Evolutionary conservation across 2,113 vertebrate genomes (phyloP).

Genomic region (Struthidea cinerea): DNA sequence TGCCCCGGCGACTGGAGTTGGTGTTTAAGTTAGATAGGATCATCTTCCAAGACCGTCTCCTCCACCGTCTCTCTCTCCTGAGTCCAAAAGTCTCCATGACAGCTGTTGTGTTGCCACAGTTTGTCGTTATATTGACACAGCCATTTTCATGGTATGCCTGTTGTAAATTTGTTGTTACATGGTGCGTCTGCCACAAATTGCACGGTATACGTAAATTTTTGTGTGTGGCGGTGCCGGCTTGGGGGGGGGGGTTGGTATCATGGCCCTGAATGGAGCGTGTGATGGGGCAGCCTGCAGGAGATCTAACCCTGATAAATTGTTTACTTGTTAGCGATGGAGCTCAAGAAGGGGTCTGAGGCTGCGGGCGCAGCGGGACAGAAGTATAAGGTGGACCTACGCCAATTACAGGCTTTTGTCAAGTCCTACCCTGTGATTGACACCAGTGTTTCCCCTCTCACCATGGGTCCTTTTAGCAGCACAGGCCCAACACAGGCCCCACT

Average conservation of each 20-base stretch:
- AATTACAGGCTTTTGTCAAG: constrained; percentile 83
- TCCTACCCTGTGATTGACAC: constrained; percentile 83
- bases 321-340: constrained; percentile 82
- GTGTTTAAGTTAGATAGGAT: constrained; percentile 41
- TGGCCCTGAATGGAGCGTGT: constrained; percentile 76
- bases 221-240: constrained; percentile 76
- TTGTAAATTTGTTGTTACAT: constrained; percentile 90
- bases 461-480: constrained; percentile 80
- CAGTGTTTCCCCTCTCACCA: constrained; percentile 84
- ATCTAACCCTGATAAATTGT: constrained; percentile 88
- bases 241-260: constrained; percentile 58
- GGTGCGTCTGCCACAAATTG: constrained; percentile 84
- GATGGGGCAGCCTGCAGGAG: constrained; percentile 78
- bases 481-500: constrained; percentile 83
- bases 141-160: constrained; percentile 86
- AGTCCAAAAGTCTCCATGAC: constrained; percentile 68
- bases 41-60: background rate
- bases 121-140: constrained; percentile 83
- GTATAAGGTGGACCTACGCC: constrained; percentile 87
- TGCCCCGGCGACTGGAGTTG: background rate
- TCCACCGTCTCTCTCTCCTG: constrained; percentile 6
- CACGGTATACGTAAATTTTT: constrained; percentile 84
- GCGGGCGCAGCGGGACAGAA: constrained; percentile 77
- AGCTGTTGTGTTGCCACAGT: constrained; percentile 74
- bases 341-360: constrained; percentile 72